Evolutionary conservation across 2,797 vertebrate genomes (phyloP).

Genomic region (Rousettus madagascariensis): DNA sequence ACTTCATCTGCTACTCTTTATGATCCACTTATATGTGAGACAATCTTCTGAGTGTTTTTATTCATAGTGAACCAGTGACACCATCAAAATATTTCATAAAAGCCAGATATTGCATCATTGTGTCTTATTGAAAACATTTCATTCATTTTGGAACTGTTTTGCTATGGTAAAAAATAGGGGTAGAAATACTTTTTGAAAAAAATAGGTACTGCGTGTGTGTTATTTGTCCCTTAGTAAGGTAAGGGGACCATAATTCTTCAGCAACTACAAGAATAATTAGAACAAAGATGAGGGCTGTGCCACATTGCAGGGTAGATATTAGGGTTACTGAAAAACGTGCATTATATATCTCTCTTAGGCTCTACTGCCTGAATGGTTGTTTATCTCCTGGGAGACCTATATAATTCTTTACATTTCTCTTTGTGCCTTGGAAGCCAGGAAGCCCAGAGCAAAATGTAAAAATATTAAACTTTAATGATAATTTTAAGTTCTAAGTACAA

Average conservation of each 20-base stretch:
- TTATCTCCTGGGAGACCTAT: neutral
- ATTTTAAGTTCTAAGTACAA: neutral
- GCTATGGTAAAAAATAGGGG: neutral
- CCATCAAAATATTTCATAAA: neutral
- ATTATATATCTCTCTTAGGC: neutral
- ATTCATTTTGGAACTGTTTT: neutral
- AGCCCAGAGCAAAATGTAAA: neutral
- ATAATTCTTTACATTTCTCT: conserved; percentile 10
- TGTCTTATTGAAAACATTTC: neutral
- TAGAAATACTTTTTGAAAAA: neutral
- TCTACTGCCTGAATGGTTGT: neutral
- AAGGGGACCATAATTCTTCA: neutral
- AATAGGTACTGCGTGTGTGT: neutral
- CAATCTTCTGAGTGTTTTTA: neutral
- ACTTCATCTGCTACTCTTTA: neutral
- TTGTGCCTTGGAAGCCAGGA: neutral
- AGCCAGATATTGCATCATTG: neutral
- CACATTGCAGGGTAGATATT: neutral
- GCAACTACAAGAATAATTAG: neutral
- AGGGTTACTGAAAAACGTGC: neutral
- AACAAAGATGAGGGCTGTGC: neutral
- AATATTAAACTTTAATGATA: neutral
- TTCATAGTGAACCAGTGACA: neutral
- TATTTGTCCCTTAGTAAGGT: neutral
- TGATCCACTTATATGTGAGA: neutral